These are phyloP conservation scores for Neodon shergylaensis DNA, from an alignment of 2,113 vertebrate species.

Conservation along the genomic window DNA sequence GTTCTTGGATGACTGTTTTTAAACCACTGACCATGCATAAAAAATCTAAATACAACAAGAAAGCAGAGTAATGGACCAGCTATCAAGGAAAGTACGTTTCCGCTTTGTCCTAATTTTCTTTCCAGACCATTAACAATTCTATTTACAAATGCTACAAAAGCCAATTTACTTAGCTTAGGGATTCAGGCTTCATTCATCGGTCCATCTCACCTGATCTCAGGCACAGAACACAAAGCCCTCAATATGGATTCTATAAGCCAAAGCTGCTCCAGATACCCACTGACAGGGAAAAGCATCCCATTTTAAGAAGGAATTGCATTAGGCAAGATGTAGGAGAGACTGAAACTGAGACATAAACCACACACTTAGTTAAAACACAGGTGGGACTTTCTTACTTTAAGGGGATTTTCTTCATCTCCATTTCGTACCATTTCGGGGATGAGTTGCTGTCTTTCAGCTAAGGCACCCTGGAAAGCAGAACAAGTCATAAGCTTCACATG, in stretches of 20 bases:
- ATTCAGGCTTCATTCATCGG: background rate
- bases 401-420: slow-evolving; percentile 90
- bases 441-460: slow-evolving; percentile 91
- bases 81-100: background rate
- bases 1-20: background rate
- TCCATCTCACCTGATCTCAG: background rate
- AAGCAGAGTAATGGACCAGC: background rate
- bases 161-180: slow-evolving; percentile 35
- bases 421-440: slow-evolving; percentile 90
- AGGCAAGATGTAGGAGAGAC: background rate
- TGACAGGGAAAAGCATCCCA: background rate
- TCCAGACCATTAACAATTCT: slow-evolving; percentile 34
- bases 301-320: background rate
- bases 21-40: background rate
- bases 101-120: slow-evolving; percentile 15
- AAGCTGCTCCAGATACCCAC: background rate
- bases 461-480: slow-evolving; percentile 83
- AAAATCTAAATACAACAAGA: background rate
- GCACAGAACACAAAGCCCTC: background rate
- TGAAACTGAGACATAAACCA: background rate
- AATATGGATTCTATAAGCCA: background rate
- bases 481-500: background rate
- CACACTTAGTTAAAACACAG: background rate
- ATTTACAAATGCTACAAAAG: slow-evolving; percentile 38
- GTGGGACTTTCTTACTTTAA: slow-evolving; percentile 83